phyloP scores from a whole-genome alignment of 1,140 invertebrate species.

The Saxidomus purpurata region DNA sequence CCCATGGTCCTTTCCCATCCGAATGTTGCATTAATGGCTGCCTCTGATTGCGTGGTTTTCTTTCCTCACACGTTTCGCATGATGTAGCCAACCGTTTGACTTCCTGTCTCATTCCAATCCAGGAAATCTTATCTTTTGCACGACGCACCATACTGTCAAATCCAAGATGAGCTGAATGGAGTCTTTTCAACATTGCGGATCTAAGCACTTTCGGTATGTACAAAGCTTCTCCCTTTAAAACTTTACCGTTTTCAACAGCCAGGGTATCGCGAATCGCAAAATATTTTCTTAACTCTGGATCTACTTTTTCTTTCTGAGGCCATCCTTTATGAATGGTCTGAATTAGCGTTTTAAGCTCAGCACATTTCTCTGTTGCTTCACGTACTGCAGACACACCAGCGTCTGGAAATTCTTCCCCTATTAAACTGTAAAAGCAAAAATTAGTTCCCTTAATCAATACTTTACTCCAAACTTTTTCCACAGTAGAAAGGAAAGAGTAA shows the following conservation, averaged over 20 bases:
- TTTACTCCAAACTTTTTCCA: too few relatives aligned
- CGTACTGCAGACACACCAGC: conserved; percentile 50
- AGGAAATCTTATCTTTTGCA: conserved; percentile 73
- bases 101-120: conserved; percentile 71
- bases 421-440: too few relatives aligned
- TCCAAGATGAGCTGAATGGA: conserved; percentile 81
- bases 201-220: conserved; percentile 64
- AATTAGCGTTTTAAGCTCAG: conserved; percentile 13
- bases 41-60: conserved; percentile 5
- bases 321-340: background rate
- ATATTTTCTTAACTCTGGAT: background rate
- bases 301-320: background rate
- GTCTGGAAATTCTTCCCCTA: conserved; percentile 60
- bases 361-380: conserved; percentile 32
- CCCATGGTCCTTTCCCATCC: conserved; percentile 42
- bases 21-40: background rate
- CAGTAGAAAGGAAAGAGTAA: too few relatives aligned
- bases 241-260: conserved; percentile 43
- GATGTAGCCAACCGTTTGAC: background rate
- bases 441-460: too few relatives aligned
- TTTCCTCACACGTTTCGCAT: background rate
- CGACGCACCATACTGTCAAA: conserved; percentile 67
- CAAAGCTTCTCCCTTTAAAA: conserved; percentile 78
- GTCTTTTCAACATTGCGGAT: conserved; percentile 71
- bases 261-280: background rate